Evolutionary conservation across 2,797 vertebrate genomes (phyloP).

Genomic region (Megalops cyprinoides): DNA sequence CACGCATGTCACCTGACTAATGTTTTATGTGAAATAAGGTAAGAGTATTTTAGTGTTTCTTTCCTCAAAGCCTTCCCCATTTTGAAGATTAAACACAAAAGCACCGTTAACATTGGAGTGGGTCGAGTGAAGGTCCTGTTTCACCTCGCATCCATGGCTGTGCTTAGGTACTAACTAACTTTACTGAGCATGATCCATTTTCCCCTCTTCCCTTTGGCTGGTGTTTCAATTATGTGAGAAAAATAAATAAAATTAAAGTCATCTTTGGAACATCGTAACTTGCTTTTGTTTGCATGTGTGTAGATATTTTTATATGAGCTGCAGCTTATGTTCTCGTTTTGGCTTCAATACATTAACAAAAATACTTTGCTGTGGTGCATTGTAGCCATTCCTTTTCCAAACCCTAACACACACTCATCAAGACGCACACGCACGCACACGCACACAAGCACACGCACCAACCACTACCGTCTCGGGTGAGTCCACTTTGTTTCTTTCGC

Average conservation of each 20-base stretch:
- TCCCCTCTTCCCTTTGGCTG: constrained; percentile 59
- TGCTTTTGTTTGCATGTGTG: constrained; percentile 43
- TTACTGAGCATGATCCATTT: background rate
- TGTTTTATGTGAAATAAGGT: background rate
- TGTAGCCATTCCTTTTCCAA: constrained; percentile 65
- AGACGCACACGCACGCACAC: constrained; percentile 35
- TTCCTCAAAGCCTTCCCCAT: background rate
- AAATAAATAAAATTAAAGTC: constrained; percentile 72
- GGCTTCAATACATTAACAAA: constrained; percentile 73
- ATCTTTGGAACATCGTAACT: constrained; percentile 70
- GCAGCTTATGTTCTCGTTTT: constrained; percentile 64
- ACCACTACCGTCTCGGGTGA: constrained; percentile 28
- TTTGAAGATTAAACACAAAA: constrained; percentile 4
- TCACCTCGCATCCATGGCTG: constrained; percentile 28
- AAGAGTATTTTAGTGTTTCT: background rate
- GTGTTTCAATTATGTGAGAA: constrained; percentile 61
- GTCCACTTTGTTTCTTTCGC: constrained; percentile 1
- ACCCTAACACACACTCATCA: constrained; percentile 12
- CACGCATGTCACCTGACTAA: background rate
- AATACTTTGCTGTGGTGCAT: constrained; percentile 72
- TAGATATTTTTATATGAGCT: constrained; percentile 41
- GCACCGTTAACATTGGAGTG: constrained; percentile 9
- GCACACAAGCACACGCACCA: constrained; percentile 28
- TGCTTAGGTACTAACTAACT: constrained; percentile 27
- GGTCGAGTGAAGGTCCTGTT: background rate